Conservation (phyloP, 2,797 vertebrate species). For the Dipus sagitta region DNA sequence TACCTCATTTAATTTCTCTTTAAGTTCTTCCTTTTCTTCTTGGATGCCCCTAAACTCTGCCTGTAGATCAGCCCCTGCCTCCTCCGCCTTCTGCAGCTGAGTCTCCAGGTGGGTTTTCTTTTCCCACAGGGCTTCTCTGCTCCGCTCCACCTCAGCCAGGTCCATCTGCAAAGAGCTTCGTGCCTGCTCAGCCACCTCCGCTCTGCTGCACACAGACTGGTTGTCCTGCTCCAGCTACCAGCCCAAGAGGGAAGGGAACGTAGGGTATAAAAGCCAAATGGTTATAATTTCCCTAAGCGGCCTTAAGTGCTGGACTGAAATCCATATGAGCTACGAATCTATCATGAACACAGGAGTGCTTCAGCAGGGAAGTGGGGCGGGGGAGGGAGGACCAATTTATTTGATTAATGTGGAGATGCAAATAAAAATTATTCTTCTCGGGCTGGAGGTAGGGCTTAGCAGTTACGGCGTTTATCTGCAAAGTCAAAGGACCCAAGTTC, state of each 20-base stretch:
- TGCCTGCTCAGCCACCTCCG: constrained; percentile 86
- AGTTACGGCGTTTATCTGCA: no score
- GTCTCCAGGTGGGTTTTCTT: constrained; percentile 86
- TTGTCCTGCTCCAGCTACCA: constrained; percentile 88
- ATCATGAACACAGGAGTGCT: neutral
- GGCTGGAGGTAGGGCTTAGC: no score
- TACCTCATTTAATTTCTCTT: constrained; percentile 85
- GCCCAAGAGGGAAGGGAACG: constrained; percentile 37
- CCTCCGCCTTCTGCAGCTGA: constrained; percentile 86
- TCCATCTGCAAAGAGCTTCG: constrained; percentile 85
- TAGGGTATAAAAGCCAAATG: neutral
- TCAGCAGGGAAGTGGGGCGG: neutral
- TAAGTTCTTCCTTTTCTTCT: constrained; percentile 86
- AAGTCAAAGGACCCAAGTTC: no score
- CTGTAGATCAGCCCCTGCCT: constrained; percentile 86
- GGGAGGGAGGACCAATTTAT: neutral
- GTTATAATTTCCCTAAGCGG: neutral
- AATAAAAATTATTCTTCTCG: neutral
- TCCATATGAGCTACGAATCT: neutral
- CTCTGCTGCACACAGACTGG: constrained; percentile 83
- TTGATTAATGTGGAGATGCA: neutral
- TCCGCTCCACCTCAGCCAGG: constrained; percentile 79
- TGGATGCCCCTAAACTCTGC: constrained; percentile 79
- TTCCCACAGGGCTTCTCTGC: constrained; percentile 84
- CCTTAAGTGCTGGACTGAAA: neutral